A percentile compares a stretch with the other conserved stretches of the same genome.
These are phyloP conservation scores for Falco naumanni DNA, from an alignment of 2,797 vertebrate genomes.

Conservation along the genomic window DNA sequence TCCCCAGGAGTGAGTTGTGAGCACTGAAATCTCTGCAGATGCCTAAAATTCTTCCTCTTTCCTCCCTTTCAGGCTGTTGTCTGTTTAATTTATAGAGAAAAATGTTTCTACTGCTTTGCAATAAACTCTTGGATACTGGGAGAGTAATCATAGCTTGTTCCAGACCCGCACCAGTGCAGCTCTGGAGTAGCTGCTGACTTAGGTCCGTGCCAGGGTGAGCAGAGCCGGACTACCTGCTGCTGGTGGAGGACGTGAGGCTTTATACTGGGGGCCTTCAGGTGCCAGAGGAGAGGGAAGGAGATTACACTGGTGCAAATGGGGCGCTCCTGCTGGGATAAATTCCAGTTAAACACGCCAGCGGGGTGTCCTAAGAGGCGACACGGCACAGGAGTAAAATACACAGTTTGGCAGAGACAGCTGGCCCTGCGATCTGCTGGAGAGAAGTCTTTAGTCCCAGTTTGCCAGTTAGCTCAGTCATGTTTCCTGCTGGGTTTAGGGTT, in stretches of 20 bases:
- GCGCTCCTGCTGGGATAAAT: background rate
- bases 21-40: background rate
- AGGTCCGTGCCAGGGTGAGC: background rate
- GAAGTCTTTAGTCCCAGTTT: background rate
- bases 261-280: background rate
- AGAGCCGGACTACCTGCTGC: background rate
- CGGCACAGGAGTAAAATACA: background rate
- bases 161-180: background rate
- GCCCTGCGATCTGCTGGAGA: background rate
- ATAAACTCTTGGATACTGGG: background rate
- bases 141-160: background rate
- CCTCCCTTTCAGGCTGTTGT: background rate
- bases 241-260: background rate
- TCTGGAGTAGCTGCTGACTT: background rate
- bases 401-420: background rate
- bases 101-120: background rate
- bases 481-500: background rate
- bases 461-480: background rate
- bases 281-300: background rate
- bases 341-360: background rate
- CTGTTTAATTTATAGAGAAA: conserved; percentile 1
- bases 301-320: background rate
- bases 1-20: background rate
- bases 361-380: background rate
- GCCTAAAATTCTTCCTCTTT: background rate